Evolutionary conservation across 2,888 invertebrate species (phyloP).

Genomic region (Cryptosula pallasiana): DNA sequence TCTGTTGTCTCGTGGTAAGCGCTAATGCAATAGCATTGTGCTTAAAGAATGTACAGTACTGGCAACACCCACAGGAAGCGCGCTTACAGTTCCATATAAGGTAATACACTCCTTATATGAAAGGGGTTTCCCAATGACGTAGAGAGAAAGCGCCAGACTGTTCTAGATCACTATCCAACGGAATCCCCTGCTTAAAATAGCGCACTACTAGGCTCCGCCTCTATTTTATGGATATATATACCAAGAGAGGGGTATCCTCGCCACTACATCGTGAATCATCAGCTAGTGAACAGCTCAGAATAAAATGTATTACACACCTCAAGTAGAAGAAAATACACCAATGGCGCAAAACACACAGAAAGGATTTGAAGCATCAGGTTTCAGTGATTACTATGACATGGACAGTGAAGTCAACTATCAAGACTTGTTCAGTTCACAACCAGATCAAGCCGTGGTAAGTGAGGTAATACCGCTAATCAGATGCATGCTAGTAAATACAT

Average conservation of each 20-base stretch:
- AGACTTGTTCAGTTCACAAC: background rate
- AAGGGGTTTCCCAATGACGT: background rate
- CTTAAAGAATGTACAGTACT: too few species aligned
- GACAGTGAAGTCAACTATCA: background rate
- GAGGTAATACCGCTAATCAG: background rate
- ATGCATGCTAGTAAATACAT: background rate
- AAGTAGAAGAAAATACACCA: background rate
- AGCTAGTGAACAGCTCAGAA: background rate
- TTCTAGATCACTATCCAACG: too few species aligned
- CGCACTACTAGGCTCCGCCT: background rate
- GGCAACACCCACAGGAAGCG: too few species aligned
- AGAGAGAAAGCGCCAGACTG: too few species aligned
- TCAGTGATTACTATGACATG: conserved; percentile 9
- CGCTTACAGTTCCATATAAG: too few species aligned
- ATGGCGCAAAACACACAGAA: background rate
- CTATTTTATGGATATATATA: background rate
- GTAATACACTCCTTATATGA: background rate
- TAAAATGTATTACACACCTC: conserved; percentile 9
- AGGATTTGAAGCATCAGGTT: background rate
- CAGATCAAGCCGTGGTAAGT: conserved; percentile 22
- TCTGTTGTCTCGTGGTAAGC: too few species aligned
- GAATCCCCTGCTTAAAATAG: too few species aligned
- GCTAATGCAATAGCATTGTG: too few species aligned
- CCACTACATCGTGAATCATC: conserved; percentile 6
- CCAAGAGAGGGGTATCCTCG: background rate